Evolutionary conservation across 2,888 invertebrate species (phyloP), one percentile per base, ranked within the genome.

Genomic region (Acanthopleura granulata): DNA sequence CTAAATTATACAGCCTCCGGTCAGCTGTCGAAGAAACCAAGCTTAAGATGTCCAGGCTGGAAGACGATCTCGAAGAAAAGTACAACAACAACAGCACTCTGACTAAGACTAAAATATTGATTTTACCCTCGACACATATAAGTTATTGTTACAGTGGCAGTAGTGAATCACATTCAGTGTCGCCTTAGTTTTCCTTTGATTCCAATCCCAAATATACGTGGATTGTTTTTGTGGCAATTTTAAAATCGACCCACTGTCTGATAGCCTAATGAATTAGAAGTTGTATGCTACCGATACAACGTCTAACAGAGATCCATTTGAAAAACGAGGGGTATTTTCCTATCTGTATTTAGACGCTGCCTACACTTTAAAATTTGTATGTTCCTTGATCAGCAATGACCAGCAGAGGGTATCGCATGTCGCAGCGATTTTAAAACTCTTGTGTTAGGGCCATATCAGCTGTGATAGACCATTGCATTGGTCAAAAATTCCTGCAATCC

Each of bases 21-120:
- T 70, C 79, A 49, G 80, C 84, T 16, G 75, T 83, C 50, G 82
- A 82, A 50, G 80, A 80, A 57, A 81, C 83, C 22, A 76, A 80
- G 62, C 79, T 77, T 12, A 86, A 84, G 75, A 80, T 88, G 15
- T 79, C 79, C 18, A 73, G 77, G 11, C 74, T 88, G 22, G 81
- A 84, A 77, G 85, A 88, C 78, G 86, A 85, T 74, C 75, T 86
- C 12, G 85, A 85, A 22, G 80, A 86, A 77, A 86, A 84, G 88
- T 88, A 75, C 76, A 77, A 74, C 57, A 40, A 57, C 25, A 22
- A 69, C 29, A 49, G 14, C 15, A 18, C 0, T 22, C n/a, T n/a
- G 69, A 49, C 22, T 15, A 40, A 40, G 40, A 40, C 40, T 40
- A 9, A 40, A 22, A 30, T 74, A 69, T 27, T 69, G 25, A 50